These are phyloP conservation scores for Lordiphosa clarofinis DNA, from an alignment of 1,140 invertebrate genomes.

Conservation along the genomic window DNA sequence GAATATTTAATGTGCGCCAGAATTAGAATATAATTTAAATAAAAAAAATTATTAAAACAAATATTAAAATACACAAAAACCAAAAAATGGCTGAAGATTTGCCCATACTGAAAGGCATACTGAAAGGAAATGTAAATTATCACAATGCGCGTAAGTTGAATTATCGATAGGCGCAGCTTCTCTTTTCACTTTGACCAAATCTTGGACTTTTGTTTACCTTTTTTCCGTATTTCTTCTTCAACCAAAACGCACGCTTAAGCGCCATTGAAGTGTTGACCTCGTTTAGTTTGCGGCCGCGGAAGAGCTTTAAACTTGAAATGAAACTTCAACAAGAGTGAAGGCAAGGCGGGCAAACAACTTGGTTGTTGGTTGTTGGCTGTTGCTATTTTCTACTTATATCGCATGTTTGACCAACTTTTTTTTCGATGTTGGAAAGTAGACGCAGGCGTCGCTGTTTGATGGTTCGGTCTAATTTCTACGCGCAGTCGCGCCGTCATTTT, in stretches of 20 bases:
- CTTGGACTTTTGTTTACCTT: constrained; percentile 45
- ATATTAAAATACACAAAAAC: constrained; percentile 14
- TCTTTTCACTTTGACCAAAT: constrained; percentile 21
- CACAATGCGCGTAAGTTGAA: constrained; percentile 94
- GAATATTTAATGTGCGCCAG: background rate
- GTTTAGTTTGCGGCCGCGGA: constrained; percentile 65
- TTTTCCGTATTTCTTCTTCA: constrained; percentile 24
- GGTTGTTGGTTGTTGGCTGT: constrained; percentile 28
- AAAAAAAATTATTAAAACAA: constrained; percentile 18
- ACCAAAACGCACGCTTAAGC: constrained; percentile 27
- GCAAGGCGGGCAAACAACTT: constrained; percentile 27
- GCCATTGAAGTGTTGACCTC: constrained; percentile 75
- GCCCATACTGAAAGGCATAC: constrained; percentile 92
- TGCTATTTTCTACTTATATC: constrained; percentile 64
- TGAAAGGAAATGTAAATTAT: constrained; percentile 92
- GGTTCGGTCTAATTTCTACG: constrained; percentile 69
- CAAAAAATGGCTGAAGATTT: constrained; percentile 89
- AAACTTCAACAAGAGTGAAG: constrained; percentile 37
- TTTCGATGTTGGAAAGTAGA: constrained; percentile 61
- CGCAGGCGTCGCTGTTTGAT: constrained; percentile 12
- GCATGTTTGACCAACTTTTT: constrained; percentile 67
- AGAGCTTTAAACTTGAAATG: constrained; percentile 78
- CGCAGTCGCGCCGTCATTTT: constrained; percentile 62
- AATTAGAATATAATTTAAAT: background rate
- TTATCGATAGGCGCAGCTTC: too few relatives aligned